Conservation (phyloP, 2,113 vertebrate genomes). For the Caretta caretta region DNA sequence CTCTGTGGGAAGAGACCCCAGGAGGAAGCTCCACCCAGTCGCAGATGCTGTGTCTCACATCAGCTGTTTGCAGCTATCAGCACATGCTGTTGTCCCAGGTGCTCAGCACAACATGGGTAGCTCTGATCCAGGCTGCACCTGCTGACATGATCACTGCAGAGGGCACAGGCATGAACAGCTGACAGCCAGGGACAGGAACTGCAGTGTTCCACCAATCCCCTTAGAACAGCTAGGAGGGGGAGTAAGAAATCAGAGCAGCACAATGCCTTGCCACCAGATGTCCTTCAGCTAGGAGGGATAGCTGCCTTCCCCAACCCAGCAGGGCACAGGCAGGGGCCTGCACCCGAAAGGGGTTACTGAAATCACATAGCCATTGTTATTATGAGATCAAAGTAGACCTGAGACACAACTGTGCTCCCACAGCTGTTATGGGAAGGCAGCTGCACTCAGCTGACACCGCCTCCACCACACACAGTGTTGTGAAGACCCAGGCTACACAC, state of each 20-base stretch:
- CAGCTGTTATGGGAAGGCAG: background rate
- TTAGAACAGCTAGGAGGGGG: no score
- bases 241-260: no score
- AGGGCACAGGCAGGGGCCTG: background rate
- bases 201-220: background rate
- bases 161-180: background rate
- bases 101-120: background rate
- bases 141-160: background rate
- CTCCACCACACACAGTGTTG: background rate
- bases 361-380: no score
- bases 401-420: background rate
- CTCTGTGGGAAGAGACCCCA: no score
- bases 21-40: background rate
- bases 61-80: background rate
- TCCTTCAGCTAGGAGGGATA: background rate
- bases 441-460: background rate
- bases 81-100: fast-evolving
- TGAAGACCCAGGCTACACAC: background rate
- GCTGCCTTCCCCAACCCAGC: background rate
- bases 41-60: background rate
- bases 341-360: no score
- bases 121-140: background rate
- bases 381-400: background rate
- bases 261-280: no score
- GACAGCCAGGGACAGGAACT: background rate